Base-by-base conservation (phyloP, 1,140 invertebrate species). In the Lepidurus apus region DNA sequence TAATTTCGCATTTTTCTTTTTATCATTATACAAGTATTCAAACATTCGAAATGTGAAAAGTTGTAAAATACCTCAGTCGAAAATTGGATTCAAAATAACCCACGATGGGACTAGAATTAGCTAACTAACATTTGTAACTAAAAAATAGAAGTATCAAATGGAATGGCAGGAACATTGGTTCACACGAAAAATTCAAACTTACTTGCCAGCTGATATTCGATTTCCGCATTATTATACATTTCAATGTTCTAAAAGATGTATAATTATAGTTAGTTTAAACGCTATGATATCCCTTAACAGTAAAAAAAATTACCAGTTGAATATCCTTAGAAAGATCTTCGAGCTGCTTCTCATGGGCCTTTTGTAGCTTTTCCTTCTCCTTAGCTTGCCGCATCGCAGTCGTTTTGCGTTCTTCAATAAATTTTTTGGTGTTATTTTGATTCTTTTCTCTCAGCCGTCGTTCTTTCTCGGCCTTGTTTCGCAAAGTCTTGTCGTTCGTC, bases 391-490 rank as follows among this genome's bases (percentile, higher is more conserved):
- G 94, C 81, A 96, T 93, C 77, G 93, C 92, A n/a, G 88, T 86
- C 44, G 88, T 86, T 83, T 95, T 98, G 75, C 96, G 89, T 85
- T 99, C 97, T 82, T 99, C 98, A 88, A 99, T 93, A 84, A 99
- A 99, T 83, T 97, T 95, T 86, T 99, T 99, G 21, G 96, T 97
- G 85, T 99, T 99, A 84, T 98, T 99, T 83, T 98, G 96, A 83
- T 98, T 98, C 82, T 99, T 95, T 85, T 99, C 98, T 80, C 96
- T 89, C 24, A 96, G 85, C 44, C 93, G 89, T 80, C 97, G 89
- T 83, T 99, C 98, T 83, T 97, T 95, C 83, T 99, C 98, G 26
- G 95, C 95, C 83, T 99, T 97, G 74, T 97, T 98, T 85, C 97
- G 95, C 42, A 99, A 87, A 0, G 95, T 97, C 85, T 98, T 98